phyloP scores from a whole-genome alignment of 2,888 invertebrate genomes.

The Melolontha melolontha region DNA sequence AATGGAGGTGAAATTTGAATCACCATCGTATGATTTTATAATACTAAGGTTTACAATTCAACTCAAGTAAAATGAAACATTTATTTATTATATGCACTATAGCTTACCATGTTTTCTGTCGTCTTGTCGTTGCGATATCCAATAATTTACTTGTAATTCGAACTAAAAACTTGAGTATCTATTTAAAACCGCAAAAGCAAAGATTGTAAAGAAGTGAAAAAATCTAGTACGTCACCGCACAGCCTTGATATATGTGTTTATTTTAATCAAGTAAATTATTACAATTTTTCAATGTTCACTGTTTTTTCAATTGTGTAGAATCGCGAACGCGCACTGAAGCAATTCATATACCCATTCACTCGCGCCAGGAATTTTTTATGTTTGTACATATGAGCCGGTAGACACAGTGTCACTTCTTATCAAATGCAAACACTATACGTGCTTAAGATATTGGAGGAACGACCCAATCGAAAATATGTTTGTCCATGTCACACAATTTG shows the following conservation, averaged over 20 bases:
- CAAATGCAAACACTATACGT: slow-evolving; percentile 15
- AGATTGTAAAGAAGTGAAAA: slow-evolving; percentile 3
- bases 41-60: too few species aligned
- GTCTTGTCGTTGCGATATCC: slow-evolving; percentile 10
- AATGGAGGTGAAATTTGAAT: too few species aligned
- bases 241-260: slow-evolving; percentile 22
- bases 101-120: slow-evolving; percentile 24
- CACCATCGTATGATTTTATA: too few species aligned
- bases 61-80: too few species aligned
- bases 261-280: slow-evolving; percentile 17
- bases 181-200: slow-evolving; percentile 28
- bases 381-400: slow-evolving; percentile 11
- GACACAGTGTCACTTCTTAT: slow-evolving; percentile 23
- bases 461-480: slow-evolving; percentile 19
- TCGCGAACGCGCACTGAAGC: too few species aligned
- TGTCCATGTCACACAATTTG: slow-evolving; percentile 14
- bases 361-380: neutral
- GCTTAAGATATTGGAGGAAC: slow-evolving; percentile 21
- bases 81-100: neutral
- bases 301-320: neutral
- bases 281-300: slow-evolving; percentile 4
- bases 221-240: slow-evolving; percentile 29
- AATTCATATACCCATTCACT: neutral
- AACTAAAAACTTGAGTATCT: slow-evolving; percentile 27
- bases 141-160: slow-evolving; percentile 27